These are phyloP conservation scores for Anarhynchus alexandrinus DNA, from an alignment of 2,113 vertebrate species.

Conservation along the genomic window DNA sequence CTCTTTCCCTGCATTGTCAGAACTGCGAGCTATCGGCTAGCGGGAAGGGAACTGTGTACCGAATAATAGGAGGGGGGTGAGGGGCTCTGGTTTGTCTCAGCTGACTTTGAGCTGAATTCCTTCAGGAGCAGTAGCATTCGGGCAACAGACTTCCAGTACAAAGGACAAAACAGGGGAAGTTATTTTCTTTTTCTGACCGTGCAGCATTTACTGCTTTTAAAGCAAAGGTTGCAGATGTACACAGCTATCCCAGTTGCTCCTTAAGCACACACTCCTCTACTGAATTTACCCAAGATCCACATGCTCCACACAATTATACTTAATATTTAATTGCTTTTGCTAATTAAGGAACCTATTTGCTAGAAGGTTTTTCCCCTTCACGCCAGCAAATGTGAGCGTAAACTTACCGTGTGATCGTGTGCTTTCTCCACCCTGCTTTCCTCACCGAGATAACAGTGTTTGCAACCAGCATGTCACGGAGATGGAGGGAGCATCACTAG, in stretches of 20 bases:
- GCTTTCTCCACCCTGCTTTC: not conserved
- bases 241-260: constrained; percentile 17
- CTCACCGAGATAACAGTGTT: not conserved
- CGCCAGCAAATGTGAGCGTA: not conserved
- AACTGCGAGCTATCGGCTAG: constrained; percentile 43
- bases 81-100: constrained; percentile 9
- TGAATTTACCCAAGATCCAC: not conserved
- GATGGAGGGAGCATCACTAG: not conserved
- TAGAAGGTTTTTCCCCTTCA: not conserved
- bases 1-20: constrained; percentile 57
- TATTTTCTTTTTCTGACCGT: not conserved
- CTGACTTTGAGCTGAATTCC: not conserved
- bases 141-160: not conserved
- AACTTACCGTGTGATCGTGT: not conserved
- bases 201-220: constrained; percentile 11
- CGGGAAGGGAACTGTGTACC: constrained; percentile 25
- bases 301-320: not conserved
- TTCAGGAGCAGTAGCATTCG: not conserved
- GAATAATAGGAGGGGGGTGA: constrained; percentile 23
- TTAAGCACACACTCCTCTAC: constrained; percentile 5
- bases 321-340: not conserved
- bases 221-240: not conserved
- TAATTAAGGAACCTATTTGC: not conserved
- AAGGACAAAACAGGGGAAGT: not conserved
- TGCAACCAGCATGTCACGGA: not conserved